phyloP scores from a whole-genome alignment of 2,888 invertebrate species.

The Scotopteryx bipunctaria region DNA sequence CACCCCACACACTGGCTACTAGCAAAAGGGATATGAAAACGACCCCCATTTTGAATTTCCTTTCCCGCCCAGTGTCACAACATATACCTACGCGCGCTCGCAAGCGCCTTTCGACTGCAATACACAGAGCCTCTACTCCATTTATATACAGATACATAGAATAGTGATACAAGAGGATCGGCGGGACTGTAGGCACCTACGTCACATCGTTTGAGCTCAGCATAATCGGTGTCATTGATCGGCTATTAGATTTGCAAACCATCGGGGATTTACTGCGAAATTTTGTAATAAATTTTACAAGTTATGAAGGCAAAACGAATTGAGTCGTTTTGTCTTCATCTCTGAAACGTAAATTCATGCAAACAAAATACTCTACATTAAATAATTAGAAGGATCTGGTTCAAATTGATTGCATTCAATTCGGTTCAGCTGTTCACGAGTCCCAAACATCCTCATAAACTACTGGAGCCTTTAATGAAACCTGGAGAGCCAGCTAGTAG shows the following conservation, averaged over 20 bases:
- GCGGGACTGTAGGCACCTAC: constrained; percentile 38
- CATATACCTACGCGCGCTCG: constrained; percentile 63
- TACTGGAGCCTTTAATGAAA: no score
- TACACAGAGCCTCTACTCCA: constrained; percentile 63
- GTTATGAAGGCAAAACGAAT: neutral
- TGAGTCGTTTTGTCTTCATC: neutral
- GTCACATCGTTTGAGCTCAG: constrained; percentile 17
- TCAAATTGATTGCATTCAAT: no score
- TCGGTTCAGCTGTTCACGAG: no score
- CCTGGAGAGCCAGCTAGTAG: no score
- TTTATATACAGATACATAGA: constrained; percentile 75
- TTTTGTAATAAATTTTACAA: no score
- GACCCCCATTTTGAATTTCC: constrained; percentile 50
- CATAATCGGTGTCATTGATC: constrained; percentile 13
- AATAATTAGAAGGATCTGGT: no score
- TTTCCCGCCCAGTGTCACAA: constrained; percentile 47
- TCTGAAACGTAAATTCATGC: no score
- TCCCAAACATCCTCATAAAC: no score
- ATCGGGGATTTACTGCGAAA: neutral
- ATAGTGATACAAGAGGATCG: constrained; percentile 59
- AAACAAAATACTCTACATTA: no score
- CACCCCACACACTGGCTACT: constrained; percentile 47
- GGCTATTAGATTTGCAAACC: neutral
- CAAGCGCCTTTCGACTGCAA: constrained; percentile 75
- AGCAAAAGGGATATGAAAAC: constrained; percentile 47